Percentiles rank a stretch among this genome's conserved stretches.
phyloP scores from a whole-genome alignment of 2,113 vertebrate genomes.

The Lucifuga dentata region DNA sequence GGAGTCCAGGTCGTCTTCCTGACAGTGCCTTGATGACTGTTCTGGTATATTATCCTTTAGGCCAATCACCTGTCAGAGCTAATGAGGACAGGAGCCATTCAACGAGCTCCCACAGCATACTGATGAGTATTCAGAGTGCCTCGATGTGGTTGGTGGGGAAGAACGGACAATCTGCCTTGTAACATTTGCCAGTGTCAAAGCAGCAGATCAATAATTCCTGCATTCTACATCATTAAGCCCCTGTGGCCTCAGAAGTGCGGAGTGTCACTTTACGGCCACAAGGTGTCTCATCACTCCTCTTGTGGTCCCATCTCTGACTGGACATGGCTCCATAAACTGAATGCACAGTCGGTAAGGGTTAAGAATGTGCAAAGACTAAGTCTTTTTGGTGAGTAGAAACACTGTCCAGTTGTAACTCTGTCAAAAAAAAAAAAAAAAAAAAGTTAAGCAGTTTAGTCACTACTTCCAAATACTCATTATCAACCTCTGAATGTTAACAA shows the following conservation, averaged over 20 bases:
- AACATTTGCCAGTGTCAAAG: constrained; percentile 49
- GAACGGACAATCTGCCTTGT: constrained; percentile 29
- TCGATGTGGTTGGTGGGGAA: not conserved
- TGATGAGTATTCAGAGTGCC: constrained; percentile 30
- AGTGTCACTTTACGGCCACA: constrained; percentile 71
- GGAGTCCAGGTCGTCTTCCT: constrained; percentile 23
- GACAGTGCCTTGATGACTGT: not conserved
- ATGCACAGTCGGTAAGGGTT: not conserved
- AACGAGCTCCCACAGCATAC: constrained; percentile 16
- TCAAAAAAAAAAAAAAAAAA: no score
- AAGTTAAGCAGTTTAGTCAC: not conserved
- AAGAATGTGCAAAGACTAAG: constrained; percentile 9
- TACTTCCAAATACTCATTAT: not conserved
- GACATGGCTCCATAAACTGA: constrained; percentile 15
- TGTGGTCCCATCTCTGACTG: constrained; percentile 33
- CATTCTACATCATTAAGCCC: constrained; percentile 43
- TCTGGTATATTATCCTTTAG: constrained; percentile 9
- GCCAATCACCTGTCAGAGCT: constrained; percentile 11
- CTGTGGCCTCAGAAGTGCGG: constrained; percentile 55
- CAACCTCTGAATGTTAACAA: not conserved
- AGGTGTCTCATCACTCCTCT: constrained; percentile 64
- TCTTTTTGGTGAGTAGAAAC: constrained; percentile 5
- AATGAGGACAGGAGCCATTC: constrained; percentile 33
- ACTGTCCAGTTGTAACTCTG: not conserved
- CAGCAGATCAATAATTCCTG: constrained; percentile 42